Evolutionary conservation across 2,797 vertebrate genomes (phyloP).

Genomic region (Erethizon dorsatum): DNA sequence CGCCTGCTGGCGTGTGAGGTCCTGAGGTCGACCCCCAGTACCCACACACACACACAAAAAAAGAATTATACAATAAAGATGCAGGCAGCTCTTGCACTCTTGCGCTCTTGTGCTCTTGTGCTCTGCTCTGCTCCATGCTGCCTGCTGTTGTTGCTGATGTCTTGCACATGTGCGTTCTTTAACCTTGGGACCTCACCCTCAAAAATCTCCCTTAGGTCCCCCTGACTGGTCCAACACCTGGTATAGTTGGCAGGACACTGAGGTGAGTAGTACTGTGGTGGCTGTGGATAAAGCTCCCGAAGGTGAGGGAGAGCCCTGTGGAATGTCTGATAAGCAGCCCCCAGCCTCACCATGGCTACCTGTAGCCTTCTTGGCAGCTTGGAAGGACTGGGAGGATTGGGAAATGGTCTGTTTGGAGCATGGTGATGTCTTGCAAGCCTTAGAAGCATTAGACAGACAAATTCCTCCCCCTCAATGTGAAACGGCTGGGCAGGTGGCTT

Average conservation of each 20-base stretch:
- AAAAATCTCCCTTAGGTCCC: neutral
- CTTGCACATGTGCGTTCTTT: neutral
- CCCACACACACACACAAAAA: no score
- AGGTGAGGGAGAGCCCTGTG: neutral
- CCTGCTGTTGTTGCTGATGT: neutral
- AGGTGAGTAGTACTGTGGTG: neutral
- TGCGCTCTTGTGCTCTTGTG: neutral
- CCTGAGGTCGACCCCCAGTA: no score
- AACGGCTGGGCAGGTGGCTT: neutral
- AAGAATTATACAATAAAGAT: neutral
- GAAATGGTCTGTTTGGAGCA: neutral
- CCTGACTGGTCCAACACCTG: neutral
- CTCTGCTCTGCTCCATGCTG: neutral
- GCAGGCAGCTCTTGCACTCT: neutral
- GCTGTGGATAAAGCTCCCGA: neutral
- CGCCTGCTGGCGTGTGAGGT: no score
- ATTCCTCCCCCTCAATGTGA: neutral
- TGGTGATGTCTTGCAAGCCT: no score
- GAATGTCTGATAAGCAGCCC: neutral
- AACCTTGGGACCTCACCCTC: neutral
- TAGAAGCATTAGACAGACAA: neutral
- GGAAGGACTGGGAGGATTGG: neutral
- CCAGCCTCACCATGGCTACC: neutral
- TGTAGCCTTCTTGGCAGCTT: neutral
- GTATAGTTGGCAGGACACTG: neutral